Percentiles rank a stretch among this genome's conserved stretches.
phyloP scores from a whole-genome alignment of 2,113 vertebrate genomes.

The Eurypyga helias region DNA sequence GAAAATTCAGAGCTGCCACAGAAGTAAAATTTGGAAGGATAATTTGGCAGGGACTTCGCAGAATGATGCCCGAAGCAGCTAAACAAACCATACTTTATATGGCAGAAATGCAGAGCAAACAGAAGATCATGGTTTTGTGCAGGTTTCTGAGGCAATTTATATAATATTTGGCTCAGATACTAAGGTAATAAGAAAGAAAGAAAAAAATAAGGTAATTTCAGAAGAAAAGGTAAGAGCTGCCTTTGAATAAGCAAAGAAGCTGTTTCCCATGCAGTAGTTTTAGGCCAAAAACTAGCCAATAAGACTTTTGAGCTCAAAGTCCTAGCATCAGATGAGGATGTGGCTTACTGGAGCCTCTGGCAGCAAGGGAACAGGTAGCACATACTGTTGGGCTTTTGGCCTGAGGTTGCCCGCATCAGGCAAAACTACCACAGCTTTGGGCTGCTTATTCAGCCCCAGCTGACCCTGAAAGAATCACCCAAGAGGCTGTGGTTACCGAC shows the following conservation, averaged over 20 bases:
- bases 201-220: background rate
- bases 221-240: background rate
- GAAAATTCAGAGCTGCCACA: background rate
- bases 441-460: background rate
- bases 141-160: background rate
- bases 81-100: background rate
- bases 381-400: background rate
- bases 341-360: background rate
- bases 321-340: rapidly evolving
- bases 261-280: background rate
- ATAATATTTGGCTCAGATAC: background rate
- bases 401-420: background rate
- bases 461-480: background rate
- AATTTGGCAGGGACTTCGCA: background rate
- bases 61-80: background rate
- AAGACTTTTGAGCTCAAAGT: background rate
- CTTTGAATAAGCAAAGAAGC: background rate
- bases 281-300: background rate
- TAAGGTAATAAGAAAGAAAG: background rate
- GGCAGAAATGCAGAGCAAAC: background rate
- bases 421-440: background rate
- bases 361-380: background rate
- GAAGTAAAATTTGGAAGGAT: background rate
- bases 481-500: background rate
- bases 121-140: background rate